Evolutionary conservation across 35 echinoderm and acorn worm genomes (phyloP), one percentile per base, ranked within the genome.

Genomic region (Holothuria glaberrima): DNA sequence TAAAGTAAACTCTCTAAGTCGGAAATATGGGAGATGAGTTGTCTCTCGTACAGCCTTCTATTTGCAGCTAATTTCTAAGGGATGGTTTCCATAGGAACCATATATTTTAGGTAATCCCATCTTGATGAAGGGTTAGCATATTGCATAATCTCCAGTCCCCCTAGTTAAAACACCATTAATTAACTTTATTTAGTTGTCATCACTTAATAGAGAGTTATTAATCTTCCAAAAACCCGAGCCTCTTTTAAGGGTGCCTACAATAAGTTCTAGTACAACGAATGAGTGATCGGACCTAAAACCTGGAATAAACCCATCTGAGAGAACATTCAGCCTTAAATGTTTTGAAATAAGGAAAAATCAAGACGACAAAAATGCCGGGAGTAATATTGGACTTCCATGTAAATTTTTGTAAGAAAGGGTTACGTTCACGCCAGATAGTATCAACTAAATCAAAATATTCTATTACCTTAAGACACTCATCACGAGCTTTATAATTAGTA

Each of bases 401-500:
- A 29, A 69, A 30, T 27, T 69, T 33, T 69, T 68, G 5, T 69
- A 16, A 69, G 12, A 69, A 69, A 7, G 66, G 66, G 25, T 69
- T 24, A 24, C 17, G 21, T 0, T 69, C 66, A 69, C 66, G 19
- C 66, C 66, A 69, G 21, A 69, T 29, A n/a, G n/a, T n/a, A 33
- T 69, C 66, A 16, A 69, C 7, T 33, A 69, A 7, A 29, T 69
- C 66, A 29, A 19, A 69, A 33, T 28, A 69, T 26, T 69, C 16
- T 6, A 69, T 69, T 26, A 69, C 0, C 21, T 21, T 69, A 29
- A 69, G 0, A 69, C n/a, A 69, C 25, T 69, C 22, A 13, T 69
- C 66, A 69, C 66, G 20, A 21, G 66, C 66, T 69, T 69, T 69
- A 22, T 69, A 69, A 69, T 69, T 26, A 69, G 66, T 69, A 69